Evolutionary conservation across 2,888 invertebrate species (phyloP).

Genomic region (Agrotis puta): DNA sequence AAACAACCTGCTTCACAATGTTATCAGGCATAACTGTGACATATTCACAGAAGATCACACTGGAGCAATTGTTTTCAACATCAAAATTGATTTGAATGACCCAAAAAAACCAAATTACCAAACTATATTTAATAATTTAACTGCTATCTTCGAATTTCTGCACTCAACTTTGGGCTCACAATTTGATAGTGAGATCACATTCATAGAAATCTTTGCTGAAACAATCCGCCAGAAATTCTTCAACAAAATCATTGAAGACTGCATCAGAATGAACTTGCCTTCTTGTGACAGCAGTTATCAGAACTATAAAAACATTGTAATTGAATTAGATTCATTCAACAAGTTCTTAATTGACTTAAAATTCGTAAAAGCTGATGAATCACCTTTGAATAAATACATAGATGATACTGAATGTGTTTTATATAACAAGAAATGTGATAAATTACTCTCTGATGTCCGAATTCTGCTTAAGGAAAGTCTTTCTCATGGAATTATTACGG

Average conservation of each 20-base stretch:
- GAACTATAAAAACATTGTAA: conserved; percentile 83
- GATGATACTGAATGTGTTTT: conserved; percentile 85
- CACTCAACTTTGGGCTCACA: conserved; percentile 85
- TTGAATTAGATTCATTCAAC: conserved; percentile 86
- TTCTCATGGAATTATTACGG: conserved; percentile 78
- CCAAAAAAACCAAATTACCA: conserved; percentile 81
- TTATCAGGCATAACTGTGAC: conserved; percentile 85
- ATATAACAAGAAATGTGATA: conserved; percentile 88
- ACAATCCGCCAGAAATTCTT: conserved; percentile 84
- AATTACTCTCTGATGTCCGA: conserved; percentile 82
- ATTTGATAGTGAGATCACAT: conserved; percentile 82
- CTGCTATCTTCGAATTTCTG: conserved; percentile 87
- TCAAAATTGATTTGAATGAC: conserved; percentile 82
- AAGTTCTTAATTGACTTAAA: conserved; percentile 87
- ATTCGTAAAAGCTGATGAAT: conserved; percentile 81
- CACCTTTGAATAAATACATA: conserved; percentile 85
- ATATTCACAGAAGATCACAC: conserved; percentile 86
- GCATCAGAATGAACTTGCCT: conserved; percentile 84
- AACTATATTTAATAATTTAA: conserved; percentile 86
- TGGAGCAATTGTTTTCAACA: conserved; percentile 85
- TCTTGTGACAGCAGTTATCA: conserved; percentile 84
- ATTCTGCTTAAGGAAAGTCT: conserved; percentile 81
- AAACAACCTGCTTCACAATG: conserved; percentile 81
- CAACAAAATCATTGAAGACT: conserved; percentile 85
- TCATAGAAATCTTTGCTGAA: conserved; percentile 85